Conservation (phyloP, 2,888 invertebrate genomes). For the Pegoplata infirma region DNA sequence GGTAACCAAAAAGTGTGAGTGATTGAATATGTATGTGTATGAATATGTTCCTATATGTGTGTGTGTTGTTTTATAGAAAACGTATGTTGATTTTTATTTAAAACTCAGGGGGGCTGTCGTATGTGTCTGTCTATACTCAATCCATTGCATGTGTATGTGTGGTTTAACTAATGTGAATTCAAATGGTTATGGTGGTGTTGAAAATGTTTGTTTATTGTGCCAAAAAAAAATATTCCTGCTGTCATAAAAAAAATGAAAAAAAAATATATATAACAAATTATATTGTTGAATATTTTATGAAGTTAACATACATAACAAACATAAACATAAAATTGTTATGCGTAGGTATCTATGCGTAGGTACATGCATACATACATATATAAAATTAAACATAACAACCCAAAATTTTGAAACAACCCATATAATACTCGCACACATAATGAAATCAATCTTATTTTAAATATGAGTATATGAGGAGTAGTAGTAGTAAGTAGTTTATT, state of each 20-base stretch:
- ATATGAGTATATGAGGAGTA: no score
- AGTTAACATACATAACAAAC: neutral
- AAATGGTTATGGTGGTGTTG: constrained; percentile 26
- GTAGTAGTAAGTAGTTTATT: no score
- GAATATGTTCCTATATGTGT: no score
- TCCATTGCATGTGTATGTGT: neutral
- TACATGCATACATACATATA: neutral
- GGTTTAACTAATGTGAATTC: neutral
- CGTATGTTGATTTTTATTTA: constrained; percentile 21
- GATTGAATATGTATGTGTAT: neutral
- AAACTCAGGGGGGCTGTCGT: constrained; percentile 20
- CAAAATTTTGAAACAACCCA: neutral
- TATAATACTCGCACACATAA: constrained; percentile 12
- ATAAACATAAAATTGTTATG: neutral
- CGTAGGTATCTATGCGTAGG: neutral
- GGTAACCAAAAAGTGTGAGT: neutral
- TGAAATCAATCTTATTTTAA: constrained; percentile 41
- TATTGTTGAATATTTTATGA: constrained; percentile 55
- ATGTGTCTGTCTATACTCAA: neutral
- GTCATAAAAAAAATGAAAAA: constrained; percentile 59
- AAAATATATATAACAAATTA: constrained; percentile 55
- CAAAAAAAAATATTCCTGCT: constrained; percentile 22
- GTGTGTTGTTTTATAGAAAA: neutral
- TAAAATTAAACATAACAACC: neutral
- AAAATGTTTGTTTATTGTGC: constrained; percentile 20